A percentile compares a stretch with the other conserved stretches of the same genome.
Conservation (phyloP, 2,888 invertebrate genomes). For the Saturnia pavonia region DNA sequence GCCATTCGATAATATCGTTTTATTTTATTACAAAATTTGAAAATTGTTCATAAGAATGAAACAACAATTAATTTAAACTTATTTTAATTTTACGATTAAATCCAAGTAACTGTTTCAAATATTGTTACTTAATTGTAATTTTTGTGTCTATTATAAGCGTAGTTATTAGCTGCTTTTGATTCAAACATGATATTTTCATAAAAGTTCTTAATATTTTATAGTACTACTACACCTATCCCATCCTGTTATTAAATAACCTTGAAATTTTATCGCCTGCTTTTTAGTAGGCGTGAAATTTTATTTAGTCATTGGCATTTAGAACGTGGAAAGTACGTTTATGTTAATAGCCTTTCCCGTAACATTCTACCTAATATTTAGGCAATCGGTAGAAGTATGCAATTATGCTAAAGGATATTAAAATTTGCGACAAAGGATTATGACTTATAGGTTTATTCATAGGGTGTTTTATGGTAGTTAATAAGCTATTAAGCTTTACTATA, state of each 20-base stretch:
- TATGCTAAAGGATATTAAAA: neutral
- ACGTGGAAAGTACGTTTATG: neutral
- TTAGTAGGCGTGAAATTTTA: neutral
- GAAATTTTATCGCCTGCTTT: neutral
- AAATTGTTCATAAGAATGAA: no score
- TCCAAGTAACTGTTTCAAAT: neutral
- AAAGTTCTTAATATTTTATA: neutral
- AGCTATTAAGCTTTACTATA: neutral
- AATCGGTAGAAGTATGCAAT: constrained; percentile 4
- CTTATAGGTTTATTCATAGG: neutral
- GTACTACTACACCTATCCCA: neutral
- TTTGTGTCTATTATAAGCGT: neutral
- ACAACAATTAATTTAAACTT: neutral
- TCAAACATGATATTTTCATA: neutral
- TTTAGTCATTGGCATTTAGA: neutral
- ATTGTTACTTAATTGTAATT: neutral
- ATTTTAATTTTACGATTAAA: neutral
- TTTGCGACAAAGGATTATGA: neutral
- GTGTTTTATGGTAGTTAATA: neutral
- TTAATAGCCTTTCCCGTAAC: neutral
- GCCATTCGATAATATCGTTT: no score
- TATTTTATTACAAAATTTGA: no score
- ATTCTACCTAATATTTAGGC: neutral
- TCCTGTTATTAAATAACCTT: neutral
- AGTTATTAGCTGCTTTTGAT: neutral